These are phyloP conservation scores for Agrilus planipennis DNA, from an alignment of 1,140 invertebrate species.

Conservation along the genomic window DNA sequence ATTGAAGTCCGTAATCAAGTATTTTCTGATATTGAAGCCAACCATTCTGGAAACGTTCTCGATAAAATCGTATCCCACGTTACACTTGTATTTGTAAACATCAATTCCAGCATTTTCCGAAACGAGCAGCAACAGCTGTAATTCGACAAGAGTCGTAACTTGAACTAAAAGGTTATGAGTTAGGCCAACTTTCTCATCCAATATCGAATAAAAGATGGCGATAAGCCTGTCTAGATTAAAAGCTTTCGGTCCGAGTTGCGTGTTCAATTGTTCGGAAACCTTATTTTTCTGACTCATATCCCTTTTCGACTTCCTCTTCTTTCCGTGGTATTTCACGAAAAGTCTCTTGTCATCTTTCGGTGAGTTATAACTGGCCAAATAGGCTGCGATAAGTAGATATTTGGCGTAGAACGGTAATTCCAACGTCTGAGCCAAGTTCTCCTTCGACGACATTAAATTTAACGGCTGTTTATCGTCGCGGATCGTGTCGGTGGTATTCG, in stretches of 20 bases:
- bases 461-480: slow-evolving; percentile 11
- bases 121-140: slow-evolving; percentile 49
- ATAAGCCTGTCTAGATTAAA: slow-evolving; percentile 75
- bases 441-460: slow-evolving; percentile 20
- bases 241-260: slow-evolving; percentile 60
- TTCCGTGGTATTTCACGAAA: slow-evolving; percentile 64
- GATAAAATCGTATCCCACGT: slow-evolving; percentile 58
- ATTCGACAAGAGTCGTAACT: slow-evolving; percentile 60
- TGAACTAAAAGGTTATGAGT: slow-evolving; percentile 73
- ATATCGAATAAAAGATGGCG: slow-evolving; percentile 84
- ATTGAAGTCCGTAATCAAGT: slow-evolving; percentile 60
- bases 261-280: slow-evolving; percentile 41
- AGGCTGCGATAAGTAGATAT: slow-evolving; percentile 77
- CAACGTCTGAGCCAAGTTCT: slow-evolving; percentile 48
- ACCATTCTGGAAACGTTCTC: slow-evolving; percentile 54
- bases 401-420: slow-evolving; percentile 84
- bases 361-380: slow-evolving; percentile 83
- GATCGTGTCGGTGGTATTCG: too few species aligned
- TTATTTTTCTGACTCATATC: slow-evolving; percentile 41
- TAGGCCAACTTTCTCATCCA: slow-evolving; percentile 70
- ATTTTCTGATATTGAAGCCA: slow-evolving; percentile 59
- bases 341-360: slow-evolving; percentile 71
- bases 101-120: slow-evolving; percentile 52
- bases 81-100: slow-evolving; percentile 60
- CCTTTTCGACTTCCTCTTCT: slow-evolving; percentile 44